Evolutionary conservation across 1,140 invertebrate genomes (phyloP), one percentile per base, ranked within the genome.

Genomic region (Melanaphis sacchari): DNA sequence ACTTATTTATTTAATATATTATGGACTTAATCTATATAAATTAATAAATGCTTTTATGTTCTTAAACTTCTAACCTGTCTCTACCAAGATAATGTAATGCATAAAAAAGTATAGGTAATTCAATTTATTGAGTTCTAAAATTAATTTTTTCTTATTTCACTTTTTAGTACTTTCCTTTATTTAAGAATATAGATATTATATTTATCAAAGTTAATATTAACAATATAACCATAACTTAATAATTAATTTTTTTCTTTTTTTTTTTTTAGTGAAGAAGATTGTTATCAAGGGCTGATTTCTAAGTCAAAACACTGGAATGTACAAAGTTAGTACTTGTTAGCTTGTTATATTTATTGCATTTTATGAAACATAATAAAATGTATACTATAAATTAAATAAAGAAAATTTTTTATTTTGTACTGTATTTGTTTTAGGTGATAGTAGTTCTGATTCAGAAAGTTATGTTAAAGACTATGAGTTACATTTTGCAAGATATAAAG

Each of bases 401-500:
- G 18, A 49, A 46, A 49, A 49, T 2, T 43, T 43, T 43, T 43
- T 0, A 49, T 49, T 18, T 88, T 88, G 2, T 9, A 36, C 49
- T 36, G 6, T 52, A 54, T 90, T 91, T 91, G 4, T 91, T 46
- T 36, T 22, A 91, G 90, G 41, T 38, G 40, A 31, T 54, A 84
- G 49, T 18, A 93, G 91, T 85, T 41, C 38, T 41, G 36, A 43
- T 40, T 3, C 26, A 18, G 91, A 93, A 18, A 36, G 85, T 40
- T 41, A 82, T 84, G 21, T 82, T 52, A 46, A 52, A 11, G 81
- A 85, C 26, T 93, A 93, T 54, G 49, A 93, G 41, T n/a, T 49
- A 31, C 81, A 26, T 85, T 93, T 52, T 93, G 91, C 76, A 7
- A 93, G 36, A 54, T 93, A 93, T 40, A 93, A 85, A 85, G 36